Conservation (phyloP, 2,888 invertebrate genomes). For the Keiferia lycopersicella region DNA sequence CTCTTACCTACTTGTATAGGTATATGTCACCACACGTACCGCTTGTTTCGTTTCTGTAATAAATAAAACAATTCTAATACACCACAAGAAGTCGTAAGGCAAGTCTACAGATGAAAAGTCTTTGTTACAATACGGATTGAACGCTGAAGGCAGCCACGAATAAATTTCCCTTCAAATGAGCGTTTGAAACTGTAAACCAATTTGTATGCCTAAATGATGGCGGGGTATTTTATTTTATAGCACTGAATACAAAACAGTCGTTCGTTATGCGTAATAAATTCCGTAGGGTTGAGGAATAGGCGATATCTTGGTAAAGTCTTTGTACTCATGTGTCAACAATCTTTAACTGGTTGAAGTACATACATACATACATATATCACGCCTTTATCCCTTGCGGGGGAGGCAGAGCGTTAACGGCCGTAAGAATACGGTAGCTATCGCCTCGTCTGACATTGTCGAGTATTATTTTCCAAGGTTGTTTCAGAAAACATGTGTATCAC, state of each 20-base stretch:
- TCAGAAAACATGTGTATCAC: too few species aligned
- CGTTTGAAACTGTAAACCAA: conserved; percentile 21
- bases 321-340: neutral
- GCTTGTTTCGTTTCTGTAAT: too few species aligned
- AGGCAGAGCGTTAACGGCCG: too few species aligned
- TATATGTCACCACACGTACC: too few species aligned
- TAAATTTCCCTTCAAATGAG: conserved; percentile 17
- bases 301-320: neutral
- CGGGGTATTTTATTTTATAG: conserved; percentile 10
- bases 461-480: too few species aligned
- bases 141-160: conserved; percentile 19
- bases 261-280: conserved; percentile 5
- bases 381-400: too few species aligned
- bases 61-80: neutral
- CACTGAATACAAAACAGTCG: conserved; percentile 13
- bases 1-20: too few species aligned
- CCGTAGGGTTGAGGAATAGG: neutral
- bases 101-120: neutral
- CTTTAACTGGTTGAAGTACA: too few species aligned
- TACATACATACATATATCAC: too few species aligned
- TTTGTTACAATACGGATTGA: conserved; percentile 10
- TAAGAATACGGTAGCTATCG: too few species aligned
- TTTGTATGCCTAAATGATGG: conserved; percentile 18
- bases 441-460: too few species aligned
- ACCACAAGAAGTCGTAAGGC: neutral